These are phyloP conservation scores for Drepanosiphum platanoidis DNA, from an alignment of 2,888 invertebrate species.

Conservation along the genomic window DNA sequence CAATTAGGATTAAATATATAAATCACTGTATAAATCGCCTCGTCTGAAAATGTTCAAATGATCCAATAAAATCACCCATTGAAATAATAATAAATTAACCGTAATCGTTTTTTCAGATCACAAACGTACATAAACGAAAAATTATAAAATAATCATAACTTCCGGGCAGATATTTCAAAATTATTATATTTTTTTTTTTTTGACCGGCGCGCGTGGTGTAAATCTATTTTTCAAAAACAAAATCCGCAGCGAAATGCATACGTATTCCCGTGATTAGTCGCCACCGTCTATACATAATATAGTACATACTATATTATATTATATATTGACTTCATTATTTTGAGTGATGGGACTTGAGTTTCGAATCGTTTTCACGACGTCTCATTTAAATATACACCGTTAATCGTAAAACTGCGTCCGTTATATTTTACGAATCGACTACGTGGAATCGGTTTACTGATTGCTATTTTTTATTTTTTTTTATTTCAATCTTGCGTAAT, in stretches of 20 bases:
- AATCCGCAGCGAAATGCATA: neutral
- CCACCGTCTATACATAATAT: neutral
- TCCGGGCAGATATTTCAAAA: too few relatives aligned
- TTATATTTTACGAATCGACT: neutral
- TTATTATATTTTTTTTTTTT: neutral
- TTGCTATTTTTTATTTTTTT: neutral
- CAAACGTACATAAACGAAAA: too few relatives aligned
- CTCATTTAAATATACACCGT: neutral
- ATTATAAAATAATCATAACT: too few relatives aligned
- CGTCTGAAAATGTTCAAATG: too few relatives aligned
- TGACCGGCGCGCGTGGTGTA: too few relatives aligned
- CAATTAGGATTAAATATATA: too few relatives aligned
- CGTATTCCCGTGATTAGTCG: neutral
- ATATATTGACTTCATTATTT: neutral
- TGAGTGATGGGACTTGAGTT: neutral
- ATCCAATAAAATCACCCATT: too few relatives aligned
- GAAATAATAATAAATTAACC: too few relatives aligned
- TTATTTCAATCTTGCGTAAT: neutral
- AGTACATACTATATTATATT: too few relatives aligned
- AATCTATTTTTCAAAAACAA: neutral
- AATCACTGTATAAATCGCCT: too few relatives aligned
- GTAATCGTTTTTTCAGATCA: too few relatives aligned
- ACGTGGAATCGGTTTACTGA: neutral
- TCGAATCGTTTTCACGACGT: neutral
- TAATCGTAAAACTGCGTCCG: neutral